phyloP scores from a whole-genome alignment of 2,888 invertebrate species.

The Apeira syringaria region DNA sequence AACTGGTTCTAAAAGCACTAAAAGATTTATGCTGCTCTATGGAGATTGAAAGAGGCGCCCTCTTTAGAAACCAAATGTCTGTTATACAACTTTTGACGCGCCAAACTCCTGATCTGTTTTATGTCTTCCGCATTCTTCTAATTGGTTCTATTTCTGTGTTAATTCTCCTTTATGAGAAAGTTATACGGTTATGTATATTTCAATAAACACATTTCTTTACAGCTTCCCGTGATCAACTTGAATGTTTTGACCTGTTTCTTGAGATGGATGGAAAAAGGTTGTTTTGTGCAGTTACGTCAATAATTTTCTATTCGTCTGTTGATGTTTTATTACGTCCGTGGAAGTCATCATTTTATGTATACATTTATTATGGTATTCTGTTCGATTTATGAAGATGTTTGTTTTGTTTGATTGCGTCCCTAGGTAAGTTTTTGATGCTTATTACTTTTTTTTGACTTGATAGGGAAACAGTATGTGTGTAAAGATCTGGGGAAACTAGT shows the following conservation, averaged over 20 bases:
- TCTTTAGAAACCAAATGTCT: background rate
- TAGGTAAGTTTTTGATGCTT: too few relatives aligned
- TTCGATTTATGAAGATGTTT: too few relatives aligned
- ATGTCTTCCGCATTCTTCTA: conserved; percentile 69
- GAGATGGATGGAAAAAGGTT: conserved; percentile 11
- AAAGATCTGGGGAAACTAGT: too few relatives aligned
- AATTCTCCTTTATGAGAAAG: conserved; percentile 53
- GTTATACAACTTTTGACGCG: conserved; percentile 9
- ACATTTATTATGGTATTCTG: background rate
- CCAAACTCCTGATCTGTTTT: conserved; percentile 49
- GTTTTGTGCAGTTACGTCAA: background rate
- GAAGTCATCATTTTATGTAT: conserved; percentile 1
- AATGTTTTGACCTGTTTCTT: conserved; percentile 36
- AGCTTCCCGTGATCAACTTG: conserved; percentile 49
- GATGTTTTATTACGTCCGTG: conserved; percentile 20
- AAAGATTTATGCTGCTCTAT: conserved; percentile 32
- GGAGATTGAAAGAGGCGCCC: conserved; percentile 35
- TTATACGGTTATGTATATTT: conserved; percentile 44
- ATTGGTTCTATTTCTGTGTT: conserved; percentile 64
- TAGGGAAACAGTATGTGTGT: too few relatives aligned
- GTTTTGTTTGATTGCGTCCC: too few relatives aligned
- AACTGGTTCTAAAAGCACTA: conserved; percentile 4
- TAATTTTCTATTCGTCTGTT: background rate
- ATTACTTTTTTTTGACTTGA: too few relatives aligned
- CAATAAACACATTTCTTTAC: conserved; percentile 44